phyloP scores from a whole-genome alignment of 2,113 vertebrate genomes.

The Emydocephalus ijimae region DNA sequence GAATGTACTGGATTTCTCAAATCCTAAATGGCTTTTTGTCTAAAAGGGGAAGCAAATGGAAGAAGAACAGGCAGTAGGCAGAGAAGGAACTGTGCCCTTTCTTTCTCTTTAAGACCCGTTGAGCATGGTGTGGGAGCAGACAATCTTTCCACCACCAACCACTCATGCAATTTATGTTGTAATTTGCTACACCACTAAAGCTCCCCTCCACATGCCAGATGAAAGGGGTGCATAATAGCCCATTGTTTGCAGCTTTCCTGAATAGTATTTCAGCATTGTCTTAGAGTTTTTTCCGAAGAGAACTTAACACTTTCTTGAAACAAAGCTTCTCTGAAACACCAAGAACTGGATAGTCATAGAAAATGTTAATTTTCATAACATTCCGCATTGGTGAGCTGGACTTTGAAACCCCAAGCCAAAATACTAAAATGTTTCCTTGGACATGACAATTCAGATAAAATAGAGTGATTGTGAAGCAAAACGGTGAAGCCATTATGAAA shows the following conservation, averaged over 20 bases:
- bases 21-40: conserved; percentile 9
- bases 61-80: background rate
- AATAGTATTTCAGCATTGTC: conserved; percentile 59
- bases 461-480: background rate
- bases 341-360: conserved; percentile 32
- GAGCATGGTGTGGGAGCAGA: background rate
- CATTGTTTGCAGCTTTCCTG: conserved; percentile 54
- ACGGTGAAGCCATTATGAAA: background rate
- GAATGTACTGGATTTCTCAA: conserved; percentile 9
- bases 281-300: conserved; percentile 48
- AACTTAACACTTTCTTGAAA: conserved; percentile 60
- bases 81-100: background rate
- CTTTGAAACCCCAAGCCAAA: conserved; percentile 22
- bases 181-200: conserved; percentile 46
- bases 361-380: conserved; percentile 50
- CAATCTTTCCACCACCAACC: conserved; percentile 24
- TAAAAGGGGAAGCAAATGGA: background rate
- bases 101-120: background rate
- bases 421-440: background rate
- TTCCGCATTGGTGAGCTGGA: conserved; percentile 35
- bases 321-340: conserved; percentile 43
- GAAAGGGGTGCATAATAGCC: conserved; percentile 47
- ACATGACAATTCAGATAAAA: background rate
- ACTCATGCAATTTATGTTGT: conserved; percentile 43
- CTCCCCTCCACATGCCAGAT: conserved; percentile 26